A percentile compares a stretch with the other conserved stretches of the same genome.
These are phyloP conservation scores for Drosophila neonasuta DNA, from an alignment of 2,888 invertebrate genomes.

Conservation along the genomic window DNA sequence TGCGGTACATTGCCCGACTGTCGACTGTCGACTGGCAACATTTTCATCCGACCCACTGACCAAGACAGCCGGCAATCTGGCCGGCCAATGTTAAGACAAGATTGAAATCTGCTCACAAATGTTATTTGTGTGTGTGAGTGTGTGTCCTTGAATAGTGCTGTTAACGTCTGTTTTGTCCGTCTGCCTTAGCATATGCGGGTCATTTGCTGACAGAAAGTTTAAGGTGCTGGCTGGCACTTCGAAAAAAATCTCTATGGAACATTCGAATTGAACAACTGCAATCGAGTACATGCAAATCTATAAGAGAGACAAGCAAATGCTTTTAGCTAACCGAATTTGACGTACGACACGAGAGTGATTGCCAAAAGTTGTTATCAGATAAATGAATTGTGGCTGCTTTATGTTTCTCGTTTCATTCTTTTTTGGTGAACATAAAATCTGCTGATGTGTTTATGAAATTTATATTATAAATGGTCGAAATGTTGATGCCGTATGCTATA, in stretches of 20 bases:
- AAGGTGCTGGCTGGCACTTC: neutral
- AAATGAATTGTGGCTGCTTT: constrained; percentile 10
- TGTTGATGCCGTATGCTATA: constrained; percentile 12
- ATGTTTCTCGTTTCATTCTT: too few relatives aligned
- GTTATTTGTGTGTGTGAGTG: constrained; percentile 38
- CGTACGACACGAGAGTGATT: constrained; percentile 15
- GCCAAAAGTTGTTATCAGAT: constrained; percentile 18
- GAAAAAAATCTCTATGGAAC: constrained; percentile 18
- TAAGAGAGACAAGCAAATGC: constrained; percentile 66
- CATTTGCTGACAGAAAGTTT: constrained; percentile 53
- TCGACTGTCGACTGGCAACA: constrained; percentile 2
- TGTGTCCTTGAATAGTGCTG: constrained; percentile 51
- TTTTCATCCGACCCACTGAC: constrained; percentile 22
- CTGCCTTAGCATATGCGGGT: constrained; percentile 54
- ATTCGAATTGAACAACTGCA: constrained; percentile 50
- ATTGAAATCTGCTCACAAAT: constrained; percentile 72
- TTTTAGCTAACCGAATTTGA: constrained; percentile 58
- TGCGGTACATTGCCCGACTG: constrained; percentile 29
- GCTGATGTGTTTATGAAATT: constrained; percentile 5
- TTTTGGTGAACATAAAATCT: neutral
- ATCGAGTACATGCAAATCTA: constrained; percentile 53
- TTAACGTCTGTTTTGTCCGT: constrained; percentile 16
- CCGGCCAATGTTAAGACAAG: constrained; percentile 49
- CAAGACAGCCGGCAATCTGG: neutral
- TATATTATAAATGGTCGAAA: neutral